Evolutionary conservation across 2,113 vertebrate genomes (phyloP).

Genomic region (Rhegmatorhina hoffmannsi): DNA sequence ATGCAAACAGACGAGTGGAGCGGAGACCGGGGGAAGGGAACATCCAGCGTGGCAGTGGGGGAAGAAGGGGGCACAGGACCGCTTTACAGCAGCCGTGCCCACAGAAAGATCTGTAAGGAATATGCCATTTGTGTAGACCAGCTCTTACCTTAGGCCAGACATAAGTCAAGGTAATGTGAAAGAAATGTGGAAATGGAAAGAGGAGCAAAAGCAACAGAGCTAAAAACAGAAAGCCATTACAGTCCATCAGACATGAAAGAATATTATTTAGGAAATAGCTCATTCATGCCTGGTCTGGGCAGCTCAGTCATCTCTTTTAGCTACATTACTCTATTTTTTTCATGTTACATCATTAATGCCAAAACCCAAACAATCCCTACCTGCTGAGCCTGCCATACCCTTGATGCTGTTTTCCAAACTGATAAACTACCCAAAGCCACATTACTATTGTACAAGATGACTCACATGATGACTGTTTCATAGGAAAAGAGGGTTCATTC

Average conservation of each 20-base stretch:
- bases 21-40: not conserved
- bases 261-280: slow-evolving; percentile 50
- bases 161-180: slow-evolving; percentile 35
- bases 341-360: not conserved
- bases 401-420: not conserved
- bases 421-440: not conserved
- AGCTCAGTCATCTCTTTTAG: not conserved
- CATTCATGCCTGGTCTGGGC: not conserved
- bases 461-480: not conserved
- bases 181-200: slow-evolving; percentile 31
- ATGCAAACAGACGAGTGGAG: not conserved
- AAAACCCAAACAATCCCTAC: not conserved
- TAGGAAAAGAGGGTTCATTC: not conserved
- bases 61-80: not conserved
- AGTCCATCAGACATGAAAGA: slow-evolving; percentile 1
- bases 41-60: not conserved
- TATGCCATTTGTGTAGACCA: not conserved
- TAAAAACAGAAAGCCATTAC: not conserved
- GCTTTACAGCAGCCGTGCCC: not conserved
- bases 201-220: slow-evolving; percentile 33
- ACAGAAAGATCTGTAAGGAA: not conserved
- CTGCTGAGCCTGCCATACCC: not conserved
- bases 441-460: not conserved
- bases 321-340: not conserved
- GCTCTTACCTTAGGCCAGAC: slow-evolving; percentile 1